Percentiles rank a stretch among this genome's conserved stretches.
These are phyloP conservation scores for Didymodactylos carnosus DNA, from an alignment of 2,888 invertebrate species.

Conservation along the genomic window DNA sequence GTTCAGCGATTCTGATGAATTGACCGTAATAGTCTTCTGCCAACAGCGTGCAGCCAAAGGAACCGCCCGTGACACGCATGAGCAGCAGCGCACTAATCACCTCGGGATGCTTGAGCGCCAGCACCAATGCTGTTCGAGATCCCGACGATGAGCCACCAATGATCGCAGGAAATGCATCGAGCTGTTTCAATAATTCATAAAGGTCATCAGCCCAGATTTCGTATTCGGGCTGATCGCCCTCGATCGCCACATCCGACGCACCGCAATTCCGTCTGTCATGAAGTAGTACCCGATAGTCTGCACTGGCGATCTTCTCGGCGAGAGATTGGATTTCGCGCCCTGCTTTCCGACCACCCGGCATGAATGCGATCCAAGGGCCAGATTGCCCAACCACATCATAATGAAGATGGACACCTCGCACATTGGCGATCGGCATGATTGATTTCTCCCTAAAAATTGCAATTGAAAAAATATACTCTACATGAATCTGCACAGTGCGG, in stretches of 20 bases:
- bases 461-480: not conserved
- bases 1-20: not conserved
- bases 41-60: not conserved
- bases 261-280: not conserved
- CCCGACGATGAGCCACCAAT: not conserved
- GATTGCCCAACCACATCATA: not conserved
- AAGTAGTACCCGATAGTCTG: not conserved
- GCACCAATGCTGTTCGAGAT: not conserved
- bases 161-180: not conserved
- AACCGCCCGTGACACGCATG: not conserved
- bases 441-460: not conserved
- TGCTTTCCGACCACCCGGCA: not conserved
- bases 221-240: not conserved
- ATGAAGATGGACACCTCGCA: not conserved
- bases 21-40: not conserved
- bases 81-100: not conserved
- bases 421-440: not conserved
- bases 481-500: too few species aligned
- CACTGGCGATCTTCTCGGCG: not conserved
- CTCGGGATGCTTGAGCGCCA: not conserved
- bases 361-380: not conserved
- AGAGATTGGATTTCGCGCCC: not conserved
- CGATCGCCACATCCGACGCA: not conserved
- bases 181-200: not conserved
- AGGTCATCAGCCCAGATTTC: not conserved